Evolutionary conservation across 1,140 invertebrate species (phyloP).

Genomic region (Popillia japonica): DNA sequence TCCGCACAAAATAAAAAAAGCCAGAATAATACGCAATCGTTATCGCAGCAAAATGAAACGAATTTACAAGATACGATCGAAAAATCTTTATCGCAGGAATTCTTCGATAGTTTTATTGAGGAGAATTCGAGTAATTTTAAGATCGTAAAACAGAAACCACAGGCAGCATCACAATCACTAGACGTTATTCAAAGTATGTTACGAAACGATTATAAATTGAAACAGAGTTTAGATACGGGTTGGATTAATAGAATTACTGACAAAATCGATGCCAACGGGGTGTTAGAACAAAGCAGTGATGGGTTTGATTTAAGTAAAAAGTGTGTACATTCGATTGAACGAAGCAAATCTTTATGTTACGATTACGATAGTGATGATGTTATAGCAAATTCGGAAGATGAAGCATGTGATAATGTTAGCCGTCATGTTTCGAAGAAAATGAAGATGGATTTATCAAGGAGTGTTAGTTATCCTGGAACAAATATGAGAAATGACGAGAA

Average conservation of each 20-base stretch:
- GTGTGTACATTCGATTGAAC: not conserved
- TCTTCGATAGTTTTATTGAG: not conserved
- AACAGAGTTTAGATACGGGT: slow-evolving; percentile 52
- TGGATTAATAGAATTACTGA: slow-evolving; percentile 56
- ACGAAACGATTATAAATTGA: slow-evolving; percentile 46
- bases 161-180: slow-evolving; percentile 54
- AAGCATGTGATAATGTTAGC: slow-evolving; percentile 33
- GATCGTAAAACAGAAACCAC: slow-evolving; percentile 50
- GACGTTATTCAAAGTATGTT: slow-evolving; percentile 60
- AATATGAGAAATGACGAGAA: too few species aligned
- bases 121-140: slow-evolving; percentile 37
- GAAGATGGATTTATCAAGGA: not conserved
- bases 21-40: slow-evolving; percentile 47
- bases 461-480: not conserved
- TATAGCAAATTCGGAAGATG: slow-evolving; percentile 57
- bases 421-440: not conserved
- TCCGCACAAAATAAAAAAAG: slow-evolving; percentile 57
- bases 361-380: slow-evolving; percentile 55
- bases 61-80: slow-evolving; percentile 38
- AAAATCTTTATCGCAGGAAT: not conserved
- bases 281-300: slow-evolving; percentile 26
- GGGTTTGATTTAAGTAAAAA: slow-evolving; percentile 28
- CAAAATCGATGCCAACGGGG: slow-evolving; percentile 46
- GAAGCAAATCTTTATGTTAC: not conserved
- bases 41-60: slow-evolving; percentile 48